These are phyloP conservation scores for Bos indicus DNA, from an alignment of 2,113 vertebrate genomes.

Conservation along the genomic window DNA sequence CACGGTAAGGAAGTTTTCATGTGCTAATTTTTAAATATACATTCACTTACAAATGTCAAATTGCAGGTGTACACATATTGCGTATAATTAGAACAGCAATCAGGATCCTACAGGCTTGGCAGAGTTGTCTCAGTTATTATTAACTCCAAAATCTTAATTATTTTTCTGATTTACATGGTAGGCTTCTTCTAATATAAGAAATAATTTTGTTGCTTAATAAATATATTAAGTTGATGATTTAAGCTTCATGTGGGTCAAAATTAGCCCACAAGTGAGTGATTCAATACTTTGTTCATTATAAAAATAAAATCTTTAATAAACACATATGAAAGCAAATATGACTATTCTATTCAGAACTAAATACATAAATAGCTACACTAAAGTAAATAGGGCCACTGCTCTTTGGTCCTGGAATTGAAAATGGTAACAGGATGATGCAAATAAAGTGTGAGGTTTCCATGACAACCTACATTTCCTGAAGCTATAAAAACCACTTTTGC, in stretches of 20 bases:
- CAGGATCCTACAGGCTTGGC: neutral
- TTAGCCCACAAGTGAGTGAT: neutral
- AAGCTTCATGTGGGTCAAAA: neutral
- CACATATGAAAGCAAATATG: neutral
- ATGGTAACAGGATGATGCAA: neutral
- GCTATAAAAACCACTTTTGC: neutral
- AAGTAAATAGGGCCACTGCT: neutral
- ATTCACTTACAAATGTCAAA: neutral
- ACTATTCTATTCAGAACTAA: neutral
- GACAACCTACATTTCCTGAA: neutral
- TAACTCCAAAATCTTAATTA: neutral
- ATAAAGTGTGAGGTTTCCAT: conserved; percentile 47
- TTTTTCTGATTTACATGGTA: neutral
- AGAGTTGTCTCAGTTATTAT: neutral
- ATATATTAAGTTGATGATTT: neutral
- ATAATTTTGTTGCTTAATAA: neutral
- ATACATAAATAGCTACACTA: neutral
- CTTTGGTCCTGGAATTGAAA: neutral
- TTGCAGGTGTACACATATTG: neutral
- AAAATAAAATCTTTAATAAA: neutral
- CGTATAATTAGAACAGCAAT: neutral
- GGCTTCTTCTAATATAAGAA: neutral
- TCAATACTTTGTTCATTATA: neutral
- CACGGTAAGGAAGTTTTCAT: neutral
- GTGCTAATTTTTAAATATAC: neutral